Percentiles rank a stretch among this genome's conserved stretches.
Conservation (phyloP, 2,888 invertebrate genomes). For the Diploptera punctata region DNA sequence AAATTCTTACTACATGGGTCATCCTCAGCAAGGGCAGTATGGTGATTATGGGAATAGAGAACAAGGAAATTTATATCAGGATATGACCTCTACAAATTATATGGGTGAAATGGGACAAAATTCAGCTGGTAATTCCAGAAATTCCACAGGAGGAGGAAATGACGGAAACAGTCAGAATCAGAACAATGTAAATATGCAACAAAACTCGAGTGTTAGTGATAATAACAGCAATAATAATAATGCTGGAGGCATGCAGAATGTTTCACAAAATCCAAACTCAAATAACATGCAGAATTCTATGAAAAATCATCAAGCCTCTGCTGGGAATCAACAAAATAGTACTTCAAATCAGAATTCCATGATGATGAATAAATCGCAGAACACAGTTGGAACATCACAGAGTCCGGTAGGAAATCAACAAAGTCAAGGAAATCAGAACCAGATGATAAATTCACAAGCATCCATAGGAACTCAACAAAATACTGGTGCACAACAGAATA, state of each 20-base stretch:
- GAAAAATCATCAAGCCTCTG: background rate
- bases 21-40: slow-evolving; percentile 6
- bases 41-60: slow-evolving; percentile 18
- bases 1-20: slow-evolving; percentile 24
- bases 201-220: slow-evolving; percentile 6
- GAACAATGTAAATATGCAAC: slow-evolving; percentile 18
- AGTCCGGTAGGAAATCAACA: background rate
- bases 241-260: background rate
- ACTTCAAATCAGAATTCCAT: background rate
- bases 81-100: background rate
- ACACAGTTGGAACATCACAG: slow-evolving; percentile 10
- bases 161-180: slow-evolving; percentile 11
- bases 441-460: slow-evolving; percentile 1
- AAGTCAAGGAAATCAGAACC: slow-evolving; percentile 20
- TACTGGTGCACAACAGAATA: background rate
- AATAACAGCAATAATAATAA: too few relatives aligned
- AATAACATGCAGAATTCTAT: slow-evolving; percentile 11
- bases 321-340: slow-evolving; percentile 1
- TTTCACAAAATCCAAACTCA: background rate
- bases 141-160: background rate
- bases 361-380: background rate
- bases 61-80: slow-evolving; percentile 21
- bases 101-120: slow-evolving; percentile 15
- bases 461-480: background rate
- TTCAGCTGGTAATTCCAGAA: background rate